Evolutionary conservation across 2,797 vertebrate species (phyloP).

Genomic region (Xiphophorus birchmanni): DNA sequence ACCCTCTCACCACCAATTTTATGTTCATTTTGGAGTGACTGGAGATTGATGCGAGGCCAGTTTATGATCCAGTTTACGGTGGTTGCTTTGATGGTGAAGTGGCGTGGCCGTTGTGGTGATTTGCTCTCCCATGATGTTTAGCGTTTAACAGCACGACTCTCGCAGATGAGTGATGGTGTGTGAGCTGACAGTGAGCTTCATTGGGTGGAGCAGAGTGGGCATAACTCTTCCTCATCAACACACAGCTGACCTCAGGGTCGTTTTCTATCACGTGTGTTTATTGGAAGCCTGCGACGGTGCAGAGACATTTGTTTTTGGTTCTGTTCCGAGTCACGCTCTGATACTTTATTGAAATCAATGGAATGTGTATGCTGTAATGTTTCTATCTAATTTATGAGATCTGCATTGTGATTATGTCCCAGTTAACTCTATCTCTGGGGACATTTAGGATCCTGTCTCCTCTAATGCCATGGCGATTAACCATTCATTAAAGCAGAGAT

Average conservation of each 20-base stretch:
- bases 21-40: constrained; percentile 4
- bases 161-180: constrained; percentile 55
- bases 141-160: constrained; percentile 38
- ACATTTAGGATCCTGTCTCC: not conserved
- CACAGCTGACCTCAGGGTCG: constrained; percentile 49
- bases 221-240: constrained; percentile 51
- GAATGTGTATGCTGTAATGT: not conserved
- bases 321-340: not conserved
- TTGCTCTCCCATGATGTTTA: constrained; percentile 33
- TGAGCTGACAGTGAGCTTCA: constrained; percentile 47
- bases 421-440: not conserved
- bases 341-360: not conserved
- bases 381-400: not conserved
- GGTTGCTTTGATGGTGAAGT: constrained; percentile 37
- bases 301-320: not conserved
- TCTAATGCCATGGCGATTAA: not conserved
- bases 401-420: not conserved
- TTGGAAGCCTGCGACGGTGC: not conserved
- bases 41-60: constrained; percentile 29
- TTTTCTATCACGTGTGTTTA: not conserved
- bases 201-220: constrained; percentile 55
- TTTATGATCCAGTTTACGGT: constrained; percentile 29
- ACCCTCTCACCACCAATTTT: constrained; percentile 11
- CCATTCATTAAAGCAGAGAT: not conserved
- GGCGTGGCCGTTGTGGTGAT: constrained; percentile 16